Evolutionary conservation across 2,888 invertebrate genomes (phyloP).

Genomic region (Nomada fabriciana): DNA sequence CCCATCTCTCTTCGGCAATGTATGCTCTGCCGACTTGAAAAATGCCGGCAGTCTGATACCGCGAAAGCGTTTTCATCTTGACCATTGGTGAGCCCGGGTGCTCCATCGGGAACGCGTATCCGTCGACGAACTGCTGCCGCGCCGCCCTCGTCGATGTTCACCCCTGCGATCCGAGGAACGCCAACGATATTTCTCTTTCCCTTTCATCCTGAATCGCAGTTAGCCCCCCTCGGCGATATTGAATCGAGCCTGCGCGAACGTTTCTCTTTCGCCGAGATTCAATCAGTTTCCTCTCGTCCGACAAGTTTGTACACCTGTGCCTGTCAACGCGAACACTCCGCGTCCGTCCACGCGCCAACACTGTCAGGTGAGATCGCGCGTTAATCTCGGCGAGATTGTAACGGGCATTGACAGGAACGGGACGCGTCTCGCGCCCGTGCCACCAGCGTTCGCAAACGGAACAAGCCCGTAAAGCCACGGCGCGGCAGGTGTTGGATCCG

Average conservation of each 20-base stretch:
- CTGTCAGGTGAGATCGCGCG: not conserved
- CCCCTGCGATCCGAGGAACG: not conserved
- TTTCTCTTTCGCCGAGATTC: not conserved
- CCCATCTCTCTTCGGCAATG: constrained; percentile 73
- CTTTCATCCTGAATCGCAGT: not conserved
- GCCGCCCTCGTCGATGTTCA: not conserved
- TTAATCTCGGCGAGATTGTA: constrained; percentile 9
- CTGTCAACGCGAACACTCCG: not conserved
- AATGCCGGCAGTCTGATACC: constrained; percentile 59
- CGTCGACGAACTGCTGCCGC: not conserved
- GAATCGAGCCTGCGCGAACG: not conserved
- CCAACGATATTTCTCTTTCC: not conserved
- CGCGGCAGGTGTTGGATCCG: not conserved
- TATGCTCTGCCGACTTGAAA: constrained; percentile 71
- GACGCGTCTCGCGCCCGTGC: not conserved
- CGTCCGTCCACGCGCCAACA: not conserved
- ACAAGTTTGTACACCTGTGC: not conserved
- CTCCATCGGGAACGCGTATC: not conserved
- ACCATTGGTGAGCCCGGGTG: constrained; percentile 1
- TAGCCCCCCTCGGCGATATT: not conserved
- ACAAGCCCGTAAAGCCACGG: not conserved
- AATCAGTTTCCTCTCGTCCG: not conserved
- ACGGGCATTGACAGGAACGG: constrained; percentile 6
- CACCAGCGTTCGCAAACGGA: not conserved
- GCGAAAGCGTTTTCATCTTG: constrained; percentile 49